Evolutionary conservation across 2,888 invertebrate species (phyloP).

Genomic region (Cecidostiba fungosa): DNA sequence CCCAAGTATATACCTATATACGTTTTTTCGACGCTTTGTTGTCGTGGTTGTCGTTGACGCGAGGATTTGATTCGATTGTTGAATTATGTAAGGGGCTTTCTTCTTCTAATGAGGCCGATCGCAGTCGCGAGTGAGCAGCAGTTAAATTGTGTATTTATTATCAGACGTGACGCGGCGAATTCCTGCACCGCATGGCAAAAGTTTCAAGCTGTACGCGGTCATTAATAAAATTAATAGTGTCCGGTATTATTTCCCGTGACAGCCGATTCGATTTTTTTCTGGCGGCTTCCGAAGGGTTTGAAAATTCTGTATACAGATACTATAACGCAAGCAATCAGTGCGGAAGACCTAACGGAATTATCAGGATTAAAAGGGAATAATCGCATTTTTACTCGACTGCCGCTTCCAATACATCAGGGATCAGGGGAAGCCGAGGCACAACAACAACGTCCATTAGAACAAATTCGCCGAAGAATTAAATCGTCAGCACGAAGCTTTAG

Average conservation of each 20-base stretch:
- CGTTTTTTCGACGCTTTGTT: neutral
- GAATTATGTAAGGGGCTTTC: neutral
- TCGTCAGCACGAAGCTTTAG: conserved; percentile 42
- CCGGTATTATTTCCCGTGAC: neutral
- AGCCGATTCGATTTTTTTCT: neutral
- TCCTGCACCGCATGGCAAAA: too few species aligned
- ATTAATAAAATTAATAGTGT: conserved; percentile 2
- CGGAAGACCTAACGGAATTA: neutral
- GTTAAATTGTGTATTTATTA: conserved; percentile 35
- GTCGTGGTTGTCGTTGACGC: neutral
- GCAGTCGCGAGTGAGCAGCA: neutral
- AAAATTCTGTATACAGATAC: too few species aligned
- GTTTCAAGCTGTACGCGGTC: neutral
- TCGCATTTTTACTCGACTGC: neutral
- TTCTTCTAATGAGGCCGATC: neutral
- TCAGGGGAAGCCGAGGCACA: neutral
- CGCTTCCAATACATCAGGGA: neutral
- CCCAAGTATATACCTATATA: too few species aligned
- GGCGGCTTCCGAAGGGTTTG: neutral
- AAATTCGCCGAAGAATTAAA: conserved; percentile 49
- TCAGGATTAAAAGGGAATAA: neutral
- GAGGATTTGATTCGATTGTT: conserved; percentile 2
- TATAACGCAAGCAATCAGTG: neutral
- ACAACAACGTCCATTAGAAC: conserved; percentile 37
- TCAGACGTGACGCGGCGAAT: conserved; percentile 38